Conservation (phyloP, 2,797 vertebrate genomes). For the Anguilla anguilla region DNA sequence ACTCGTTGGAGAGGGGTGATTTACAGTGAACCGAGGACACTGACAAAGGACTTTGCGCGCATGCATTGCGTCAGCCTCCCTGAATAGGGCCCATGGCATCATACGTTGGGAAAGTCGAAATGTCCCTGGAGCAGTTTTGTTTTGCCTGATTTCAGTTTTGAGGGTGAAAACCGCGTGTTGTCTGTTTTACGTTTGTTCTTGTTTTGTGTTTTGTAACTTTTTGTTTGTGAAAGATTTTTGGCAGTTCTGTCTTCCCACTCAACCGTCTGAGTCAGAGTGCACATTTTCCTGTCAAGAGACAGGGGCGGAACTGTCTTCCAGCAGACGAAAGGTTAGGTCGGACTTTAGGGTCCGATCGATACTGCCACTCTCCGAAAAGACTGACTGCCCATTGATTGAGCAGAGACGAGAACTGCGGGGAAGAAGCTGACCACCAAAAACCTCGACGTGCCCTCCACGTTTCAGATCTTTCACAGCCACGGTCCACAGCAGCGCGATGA, state of each 20-base stretch:
- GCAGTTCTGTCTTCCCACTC: conserved; percentile 31
- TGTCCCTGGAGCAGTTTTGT: not conserved
- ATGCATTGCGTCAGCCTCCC: not conserved
- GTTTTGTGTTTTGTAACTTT: not conserved
- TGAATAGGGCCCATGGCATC: not conserved
- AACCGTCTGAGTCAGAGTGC: conserved; percentile 52
- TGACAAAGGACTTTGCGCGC: not conserved
- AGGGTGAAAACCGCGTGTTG: not conserved
- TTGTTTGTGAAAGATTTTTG: not conserved
- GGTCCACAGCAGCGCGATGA: conserved; percentile 43
- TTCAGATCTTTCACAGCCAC: conserved; percentile 37
- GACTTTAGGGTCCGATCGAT: conserved; percentile 70
- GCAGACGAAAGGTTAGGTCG: conserved; percentile 73
- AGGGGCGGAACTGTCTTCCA: conserved; percentile 57
- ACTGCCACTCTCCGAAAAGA: conserved; percentile 66
- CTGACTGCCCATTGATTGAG: conserved; percentile 73
- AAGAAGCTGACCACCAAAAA: conserved; percentile 53
- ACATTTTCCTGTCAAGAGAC: conserved; percentile 55
- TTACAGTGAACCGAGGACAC: not conserved
- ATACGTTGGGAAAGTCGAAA: not conserved
- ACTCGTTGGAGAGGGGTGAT: not conserved
- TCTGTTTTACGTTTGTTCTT: not conserved
- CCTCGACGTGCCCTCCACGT: conserved; percentile 32
- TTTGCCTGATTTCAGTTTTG: not conserved
- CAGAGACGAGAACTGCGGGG: conserved; percentile 59